Evolutionary conservation across 1,140 invertebrate species (phyloP), one percentile per base, ranked within the genome.

Genomic region (Sesamia nonagrioides): DNA sequence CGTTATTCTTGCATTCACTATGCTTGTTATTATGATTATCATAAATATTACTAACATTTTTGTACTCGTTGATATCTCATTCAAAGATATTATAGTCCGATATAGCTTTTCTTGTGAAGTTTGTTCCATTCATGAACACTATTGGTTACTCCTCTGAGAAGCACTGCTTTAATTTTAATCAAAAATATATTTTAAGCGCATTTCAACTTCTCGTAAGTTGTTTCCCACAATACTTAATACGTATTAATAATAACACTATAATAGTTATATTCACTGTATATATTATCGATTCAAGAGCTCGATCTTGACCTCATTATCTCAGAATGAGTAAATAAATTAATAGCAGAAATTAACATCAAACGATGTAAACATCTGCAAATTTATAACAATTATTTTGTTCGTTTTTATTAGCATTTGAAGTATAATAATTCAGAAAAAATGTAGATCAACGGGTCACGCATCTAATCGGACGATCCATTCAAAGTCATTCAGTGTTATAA

Each of bases 1-100:
- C 54, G 83, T 50, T 35, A 93, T 82, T 82, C 81, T 80, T 50
- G 80, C 75, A 9, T 73, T 17, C 79, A 76, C 77, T 75, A 83
- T 27, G 4, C 21, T 58, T 69, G 50, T 13, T 33, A 84, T 6
- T 58, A 73, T 73, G 5, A 75, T 33, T 56, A 80, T 72, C 13
- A 79, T 35, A 33, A 78, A 6, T 1, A 42, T n/a, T 11, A 60
- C 7, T 15, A 48, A 18, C 68, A 71, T 71, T 71, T 69, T 42
- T 27, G 1, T 27, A 18, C 8, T 54, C 17, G 6, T 40, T 6
- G 37, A 27, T 27, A 27, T 27, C 3, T 27, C 27, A 1, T 27
- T 1, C 27, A 27, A 1, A 27, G 27, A 3, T 27, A 27, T 27
- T 27, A 27, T 27, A 1, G 27, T 27, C 27, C 27, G 27, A 27